These are phyloP conservation scores for Archilochus colubris DNA, from an alignment of 2,113 vertebrate species.

Conservation along the genomic window DNA sequence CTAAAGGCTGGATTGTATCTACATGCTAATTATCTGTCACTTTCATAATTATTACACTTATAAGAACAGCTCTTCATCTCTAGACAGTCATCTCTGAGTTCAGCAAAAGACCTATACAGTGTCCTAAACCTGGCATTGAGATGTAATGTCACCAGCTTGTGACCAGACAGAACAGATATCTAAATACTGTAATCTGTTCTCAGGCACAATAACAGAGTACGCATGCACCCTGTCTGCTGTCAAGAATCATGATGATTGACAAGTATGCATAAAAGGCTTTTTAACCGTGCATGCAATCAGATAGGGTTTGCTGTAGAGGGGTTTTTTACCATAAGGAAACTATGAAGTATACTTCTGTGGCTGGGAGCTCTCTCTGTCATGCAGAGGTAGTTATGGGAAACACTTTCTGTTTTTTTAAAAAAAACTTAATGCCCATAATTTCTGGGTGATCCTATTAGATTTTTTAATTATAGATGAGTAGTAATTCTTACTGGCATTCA, in stretches of 20 bases:
- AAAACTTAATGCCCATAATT: background rate
- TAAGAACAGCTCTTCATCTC: background rate
- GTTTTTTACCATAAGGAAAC: background rate
- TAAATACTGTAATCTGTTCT: conserved; percentile 56
- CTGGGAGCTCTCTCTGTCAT: background rate
- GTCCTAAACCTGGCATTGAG: conserved; percentile 21
- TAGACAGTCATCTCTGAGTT: background rate
- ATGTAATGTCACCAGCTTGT: background rate
- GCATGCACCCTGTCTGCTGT: background rate
- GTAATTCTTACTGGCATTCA: background rate
- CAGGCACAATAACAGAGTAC: background rate
- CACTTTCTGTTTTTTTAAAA: background rate
- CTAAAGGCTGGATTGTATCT: background rate
- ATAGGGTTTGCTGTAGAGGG: background rate
- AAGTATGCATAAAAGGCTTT: background rate
- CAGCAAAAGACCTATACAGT: background rate
- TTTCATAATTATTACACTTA: background rate
- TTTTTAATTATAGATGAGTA: background rate
- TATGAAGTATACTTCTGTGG: background rate
- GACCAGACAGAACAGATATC: conserved; percentile 26
- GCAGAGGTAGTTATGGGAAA: background rate
- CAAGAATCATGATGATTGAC: conserved; percentile 26
- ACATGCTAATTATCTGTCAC: background rate
- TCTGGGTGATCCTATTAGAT: background rate
- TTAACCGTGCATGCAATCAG: background rate